Conservation (phyloP, 2,113 vertebrate species). For the Hyperoodon ampullatus region DNA sequence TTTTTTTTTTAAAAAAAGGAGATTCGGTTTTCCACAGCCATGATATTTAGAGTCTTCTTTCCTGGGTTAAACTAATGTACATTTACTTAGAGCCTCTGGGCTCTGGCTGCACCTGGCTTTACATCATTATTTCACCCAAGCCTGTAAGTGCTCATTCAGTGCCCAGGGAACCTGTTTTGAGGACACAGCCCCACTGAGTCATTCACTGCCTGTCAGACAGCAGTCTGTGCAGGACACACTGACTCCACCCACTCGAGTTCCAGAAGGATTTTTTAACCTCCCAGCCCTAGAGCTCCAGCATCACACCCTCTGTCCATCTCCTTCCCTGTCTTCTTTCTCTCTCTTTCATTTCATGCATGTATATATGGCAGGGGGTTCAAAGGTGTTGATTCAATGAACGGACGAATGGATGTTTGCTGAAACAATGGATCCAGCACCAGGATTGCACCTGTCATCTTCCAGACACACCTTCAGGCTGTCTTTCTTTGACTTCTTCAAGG, state of each 20-base stretch:
- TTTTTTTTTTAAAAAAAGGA: not conserved
- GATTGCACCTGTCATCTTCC: not conserved
- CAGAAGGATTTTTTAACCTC: not conserved
- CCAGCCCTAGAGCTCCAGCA: no score
- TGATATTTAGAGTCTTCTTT: no score
- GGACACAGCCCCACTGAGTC: not conserved
- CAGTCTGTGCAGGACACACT: no score
- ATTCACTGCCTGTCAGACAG: not conserved
- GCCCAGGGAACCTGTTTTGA: not conserved
- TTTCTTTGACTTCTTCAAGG: not conserved
- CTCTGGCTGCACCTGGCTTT: not conserved
- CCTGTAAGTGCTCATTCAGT: rapidly evolving
- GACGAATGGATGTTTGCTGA: not conserved
- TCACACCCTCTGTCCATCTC: not conserved
- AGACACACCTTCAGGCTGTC: not conserved
- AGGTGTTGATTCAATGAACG: not conserved
- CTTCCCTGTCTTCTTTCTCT: not conserved
- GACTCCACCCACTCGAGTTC: not conserved
- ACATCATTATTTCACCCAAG: rapidly evolving
- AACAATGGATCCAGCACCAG: rapidly evolving
- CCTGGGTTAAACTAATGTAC: no score
- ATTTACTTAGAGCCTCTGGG: not conserved
- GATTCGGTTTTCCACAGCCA: not conserved
- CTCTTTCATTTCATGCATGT: not conserved
- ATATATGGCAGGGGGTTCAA: no score